A percentile compares a stretch with the other conserved stretches of the same genome.
phyloP scores from a whole-genome alignment of 2,113 vertebrate species.

The Cyanoramphus novaezelandiae region DNA sequence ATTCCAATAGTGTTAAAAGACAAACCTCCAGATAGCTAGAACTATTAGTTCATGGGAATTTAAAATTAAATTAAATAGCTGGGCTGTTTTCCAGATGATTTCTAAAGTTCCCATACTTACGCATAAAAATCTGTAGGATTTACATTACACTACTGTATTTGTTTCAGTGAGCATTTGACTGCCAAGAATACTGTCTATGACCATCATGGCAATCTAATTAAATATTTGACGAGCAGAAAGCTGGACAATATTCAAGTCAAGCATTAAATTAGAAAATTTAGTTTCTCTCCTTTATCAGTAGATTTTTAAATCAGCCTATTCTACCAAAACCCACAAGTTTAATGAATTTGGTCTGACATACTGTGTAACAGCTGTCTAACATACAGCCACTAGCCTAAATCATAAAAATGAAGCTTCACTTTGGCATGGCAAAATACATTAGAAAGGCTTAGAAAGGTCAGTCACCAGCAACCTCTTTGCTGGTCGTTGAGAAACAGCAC shows the following conservation, averaged over 20 bases:
- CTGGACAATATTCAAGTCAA: conserved; percentile 72
- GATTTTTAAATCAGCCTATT: conserved; percentile 52
- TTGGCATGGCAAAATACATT: conserved; percentile 63
- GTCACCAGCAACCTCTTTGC: conserved; percentile 64
- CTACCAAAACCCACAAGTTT: conserved; percentile 53
- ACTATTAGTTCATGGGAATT: conserved; percentile 33
- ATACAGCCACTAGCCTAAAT: conserved; percentile 61
- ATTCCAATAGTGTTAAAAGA: background rate
- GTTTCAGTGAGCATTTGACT: conserved; percentile 42
- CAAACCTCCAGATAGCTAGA: conserved; percentile 5
- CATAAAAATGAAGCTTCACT: conserved; percentile 61
- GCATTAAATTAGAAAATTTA: conserved; percentile 70
- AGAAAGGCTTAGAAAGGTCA: conserved; percentile 51
- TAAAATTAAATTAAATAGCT: conserved; percentile 55
- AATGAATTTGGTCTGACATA: conserved; percentile 75
- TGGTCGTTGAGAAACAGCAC: conserved; percentile 31
- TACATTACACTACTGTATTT: conserved; percentile 18
- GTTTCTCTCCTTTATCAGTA: conserved; percentile 55
- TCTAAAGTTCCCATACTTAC: conserved; percentile 39
- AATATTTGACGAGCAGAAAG: conserved; percentile 54
- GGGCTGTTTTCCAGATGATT: conserved; percentile 67
- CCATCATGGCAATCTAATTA: conserved; percentile 59
- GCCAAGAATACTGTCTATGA: conserved; percentile 55
- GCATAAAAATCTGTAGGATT: conserved; percentile 14
- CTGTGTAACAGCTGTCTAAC: conserved; percentile 71